A percentile compares a stretch with the other conserved stretches of the same genome.
These are phyloP conservation scores for Zoanthus sansibaricus DNA, from an alignment of 92 coral and sea anemone species.

Conservation along the genomic window DNA sequence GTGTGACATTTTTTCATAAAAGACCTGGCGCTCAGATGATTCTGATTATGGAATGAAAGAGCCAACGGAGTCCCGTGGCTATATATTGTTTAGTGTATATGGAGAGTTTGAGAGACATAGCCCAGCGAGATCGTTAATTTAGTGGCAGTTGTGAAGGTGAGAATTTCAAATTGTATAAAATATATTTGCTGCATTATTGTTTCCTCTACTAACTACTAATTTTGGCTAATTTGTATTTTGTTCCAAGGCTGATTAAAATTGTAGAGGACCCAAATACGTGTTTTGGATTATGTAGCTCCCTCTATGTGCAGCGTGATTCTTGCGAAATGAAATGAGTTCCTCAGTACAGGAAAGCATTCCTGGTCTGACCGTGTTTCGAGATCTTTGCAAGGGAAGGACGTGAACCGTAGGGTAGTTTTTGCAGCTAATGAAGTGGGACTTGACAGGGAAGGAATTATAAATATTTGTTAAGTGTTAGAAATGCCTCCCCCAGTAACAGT, in stretches of 20 bases:
- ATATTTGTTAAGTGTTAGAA: neutral
- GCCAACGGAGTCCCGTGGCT: neutral
- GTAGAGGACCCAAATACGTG: neutral
- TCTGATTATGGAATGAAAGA: conserved; percentile 6
- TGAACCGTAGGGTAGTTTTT: conserved; percentile 22
- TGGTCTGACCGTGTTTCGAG: neutral
- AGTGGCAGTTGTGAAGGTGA: neutral
- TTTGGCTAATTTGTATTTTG: neutral
- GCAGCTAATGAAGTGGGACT: conserved; percentile 29
- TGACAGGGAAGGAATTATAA: conserved; percentile 35
- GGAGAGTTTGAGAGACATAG: neutral
- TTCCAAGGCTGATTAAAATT: neutral
- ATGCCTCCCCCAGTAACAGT: neutral
- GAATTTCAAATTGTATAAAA: neutral
- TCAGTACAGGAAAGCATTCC: conserved; percentile 8
- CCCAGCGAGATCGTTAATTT: neutral
- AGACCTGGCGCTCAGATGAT: neutral
- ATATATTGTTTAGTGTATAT: conserved; percentile 4
- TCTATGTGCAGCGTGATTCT: neutral
- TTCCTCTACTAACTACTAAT: neutral
- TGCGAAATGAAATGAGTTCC: conserved; percentile 17
- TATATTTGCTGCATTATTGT: neutral
- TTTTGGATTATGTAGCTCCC: conserved; percentile 27
- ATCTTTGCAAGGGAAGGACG: neutral
- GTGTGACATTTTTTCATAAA: too few relatives aligned